Percentiles rank a stretch among this genome's conserved stretches.
Conservation (phyloP, 2,797 vertebrate genomes). For the Pipistrellus pygmaeus region DNA sequence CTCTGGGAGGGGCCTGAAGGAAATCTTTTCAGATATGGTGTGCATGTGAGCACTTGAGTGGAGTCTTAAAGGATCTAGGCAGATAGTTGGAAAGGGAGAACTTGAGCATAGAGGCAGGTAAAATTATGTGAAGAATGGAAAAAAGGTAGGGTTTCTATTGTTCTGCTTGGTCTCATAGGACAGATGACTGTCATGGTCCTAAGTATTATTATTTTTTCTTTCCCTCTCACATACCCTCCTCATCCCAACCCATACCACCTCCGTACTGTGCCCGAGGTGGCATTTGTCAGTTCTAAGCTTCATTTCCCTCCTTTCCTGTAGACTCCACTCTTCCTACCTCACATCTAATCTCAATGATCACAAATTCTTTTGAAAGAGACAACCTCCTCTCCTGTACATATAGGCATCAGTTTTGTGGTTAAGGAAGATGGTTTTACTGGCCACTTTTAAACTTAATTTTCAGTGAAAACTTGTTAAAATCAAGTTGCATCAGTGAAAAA, state of each 20-base stretch:
- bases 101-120: too few species aligned
- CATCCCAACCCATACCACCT: too few species aligned
- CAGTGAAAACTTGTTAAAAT: conserved; percentile 21
- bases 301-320: neutral
- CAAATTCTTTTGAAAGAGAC: neutral
- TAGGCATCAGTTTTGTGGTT: neutral
- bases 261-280: neutral
- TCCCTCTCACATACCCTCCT: too few species aligned
- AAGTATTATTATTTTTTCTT: too few species aligned
- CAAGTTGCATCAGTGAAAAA: neutral
- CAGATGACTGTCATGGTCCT: too few species aligned
- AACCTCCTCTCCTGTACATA: neutral
- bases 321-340: neutral
- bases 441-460: conserved; percentile 23
- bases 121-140: too few species aligned
- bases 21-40: neutral
- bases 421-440: neutral
- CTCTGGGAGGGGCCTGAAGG: too few species aligned
- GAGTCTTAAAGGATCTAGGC: neutral
- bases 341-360: neutral
- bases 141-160: too few species aligned
- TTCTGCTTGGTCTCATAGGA: too few species aligned
- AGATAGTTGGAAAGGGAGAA: neutral
- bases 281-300: neutral
- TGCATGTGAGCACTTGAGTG: neutral